Base-by-base conservation (phyloP, 2,888 invertebrate species). In the Subacronicta megacephala region DNA sequence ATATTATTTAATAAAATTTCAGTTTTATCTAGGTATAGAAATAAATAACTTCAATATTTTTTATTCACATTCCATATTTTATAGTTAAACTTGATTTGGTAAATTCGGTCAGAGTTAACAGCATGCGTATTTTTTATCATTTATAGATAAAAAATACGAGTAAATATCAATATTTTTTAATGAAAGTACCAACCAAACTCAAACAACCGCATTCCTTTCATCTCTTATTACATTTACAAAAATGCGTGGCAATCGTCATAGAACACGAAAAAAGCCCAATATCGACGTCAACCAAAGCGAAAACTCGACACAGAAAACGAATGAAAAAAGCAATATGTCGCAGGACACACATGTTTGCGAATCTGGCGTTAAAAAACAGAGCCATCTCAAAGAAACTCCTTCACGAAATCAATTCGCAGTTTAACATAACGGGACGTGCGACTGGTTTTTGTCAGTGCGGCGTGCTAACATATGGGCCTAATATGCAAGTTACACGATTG, bases 261-360 rank as follows among this genome's bases (percentile, higher is more conserved):
- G 67, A 72, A 77, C 69, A 75, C 72, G 80, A 82, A 83, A 84
- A 84, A 81, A 7, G 72, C 53, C 81, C 87, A 89, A 89, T 89
- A 88, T 87, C 84, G 81, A 78, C 80, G 73, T 78, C 81, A 82
- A 78, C 78, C 76, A 86, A 87, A 84, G 82, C 78, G 84, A 89
- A 85, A 86, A 87, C 83, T 82, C 83, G 82, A 78, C 77, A 77
- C 82, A 88, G 81, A 84, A 86, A 89, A 84, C 83, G 85, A 84
- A 84, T 84, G 85, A 89, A 88, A 89, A 89, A 90, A 88, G 87
- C 89, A 92, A 92, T 92, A 92, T 88, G 85, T 87, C 83, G 77
- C 75, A 70, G 60, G 75, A 78, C 84, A 75, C 87, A 86, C 82
- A 80, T 90, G 90, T 90, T 90, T 88, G 89, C 81, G 79, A 83